Base-by-base conservation (phyloP, 2,113 vertebrate species). In the Gasterosteus nipponicus region DNA sequence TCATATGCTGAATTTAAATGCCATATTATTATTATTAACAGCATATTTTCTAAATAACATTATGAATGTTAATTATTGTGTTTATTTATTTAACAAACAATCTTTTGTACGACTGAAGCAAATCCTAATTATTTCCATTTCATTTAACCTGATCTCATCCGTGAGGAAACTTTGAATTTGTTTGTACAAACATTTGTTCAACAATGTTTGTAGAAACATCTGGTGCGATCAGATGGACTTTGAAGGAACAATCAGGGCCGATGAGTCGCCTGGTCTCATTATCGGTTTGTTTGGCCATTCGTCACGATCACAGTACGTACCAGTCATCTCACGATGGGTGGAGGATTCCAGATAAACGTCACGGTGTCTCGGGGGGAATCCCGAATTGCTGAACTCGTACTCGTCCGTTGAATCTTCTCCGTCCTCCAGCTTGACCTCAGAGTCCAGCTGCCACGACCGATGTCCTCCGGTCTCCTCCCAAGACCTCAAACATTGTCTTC, bases 351-450 rank as follows among this genome's bases (percentile, higher is more conserved):
- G n/a, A n/a, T 60, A 77, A 59, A 22, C 56, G 0, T 59, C 38
- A 0, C 61, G 69, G 3, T 18, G 44, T 33, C 54, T 22, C 11
- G 47, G 77, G 3, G 79, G 42, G 11, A 11, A 78, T 78, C 70
- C 75, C 0, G 61, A 0, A 16, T 78, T 65, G 1, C 80, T 72
- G 53, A 77, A 79, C 4, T 92, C 89, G 0, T 81, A 83, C 16
- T 85, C 85, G 19, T 89, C 88, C 1, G 67, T 47, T 1, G 85
- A 86, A 19, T 78, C 84, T 7, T 89, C 88, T 41, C 63, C 16
- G 31, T 86, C 79, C 60, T 92, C 91, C 68, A 89, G 0, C 54
- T 92, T 92, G 19, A 92, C 66, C 4, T 87, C 80, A 1, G 82
- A 71, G 47, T 76, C 73, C 0, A 82, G 49, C 64, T 42, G 81